Evolutionary conservation across 1,140 invertebrate species (phyloP).

Genomic region (Trachymyrmex septentrionalis): DNA sequence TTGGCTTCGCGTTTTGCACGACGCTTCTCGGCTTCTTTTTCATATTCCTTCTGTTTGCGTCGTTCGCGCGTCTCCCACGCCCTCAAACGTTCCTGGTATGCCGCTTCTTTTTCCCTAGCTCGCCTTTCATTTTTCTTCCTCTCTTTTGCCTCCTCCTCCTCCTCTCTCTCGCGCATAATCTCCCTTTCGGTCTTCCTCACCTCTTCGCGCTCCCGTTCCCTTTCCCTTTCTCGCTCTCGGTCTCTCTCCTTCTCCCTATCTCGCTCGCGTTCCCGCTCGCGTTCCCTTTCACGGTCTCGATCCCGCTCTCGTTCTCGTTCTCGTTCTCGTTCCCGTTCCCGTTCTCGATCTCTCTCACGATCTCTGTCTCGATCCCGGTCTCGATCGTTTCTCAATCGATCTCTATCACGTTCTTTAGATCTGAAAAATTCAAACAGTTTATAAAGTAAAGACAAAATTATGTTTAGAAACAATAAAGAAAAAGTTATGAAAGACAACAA

Average conservation of each 20-base stretch:
- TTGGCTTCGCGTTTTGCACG: constrained; percentile 94
- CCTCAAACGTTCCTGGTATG: constrained; percentile 94
- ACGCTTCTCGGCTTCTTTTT: constrained; percentile 95
- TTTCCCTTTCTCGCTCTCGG: constrained; percentile 81
- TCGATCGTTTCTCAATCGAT: constrained; percentile 81
- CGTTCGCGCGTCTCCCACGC: constrained; percentile 98
- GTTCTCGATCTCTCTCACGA: constrained; percentile 78
- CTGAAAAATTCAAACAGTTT: constrained; percentile 59
- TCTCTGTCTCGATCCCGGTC: constrained; percentile 85
- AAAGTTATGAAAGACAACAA: not conserved
- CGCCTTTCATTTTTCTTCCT: constrained; percentile 96
- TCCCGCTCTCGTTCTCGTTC: constrained; percentile 81
- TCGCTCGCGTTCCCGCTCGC: constrained; percentile 80
- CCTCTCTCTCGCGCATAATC: constrained; percentile 92
- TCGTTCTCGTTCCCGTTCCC: constrained; percentile 79
- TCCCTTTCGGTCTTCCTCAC: constrained; percentile 88
- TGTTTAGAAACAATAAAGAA: not conserved
- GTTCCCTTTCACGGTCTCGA: constrained; percentile 80
- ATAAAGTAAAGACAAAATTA: not conserved
- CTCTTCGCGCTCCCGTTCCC: constrained; percentile 85
- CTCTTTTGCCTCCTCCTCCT: constrained; percentile 96
- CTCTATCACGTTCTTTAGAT: constrained; percentile 84
- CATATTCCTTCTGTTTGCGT: constrained; percentile 96
- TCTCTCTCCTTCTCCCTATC: constrained; percentile 78
- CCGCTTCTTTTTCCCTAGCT: constrained; percentile 96